Evolutionary conservation across 2,888 invertebrate genomes (phyloP).

Genomic region (Strigamia transsilvanica): DNA sequence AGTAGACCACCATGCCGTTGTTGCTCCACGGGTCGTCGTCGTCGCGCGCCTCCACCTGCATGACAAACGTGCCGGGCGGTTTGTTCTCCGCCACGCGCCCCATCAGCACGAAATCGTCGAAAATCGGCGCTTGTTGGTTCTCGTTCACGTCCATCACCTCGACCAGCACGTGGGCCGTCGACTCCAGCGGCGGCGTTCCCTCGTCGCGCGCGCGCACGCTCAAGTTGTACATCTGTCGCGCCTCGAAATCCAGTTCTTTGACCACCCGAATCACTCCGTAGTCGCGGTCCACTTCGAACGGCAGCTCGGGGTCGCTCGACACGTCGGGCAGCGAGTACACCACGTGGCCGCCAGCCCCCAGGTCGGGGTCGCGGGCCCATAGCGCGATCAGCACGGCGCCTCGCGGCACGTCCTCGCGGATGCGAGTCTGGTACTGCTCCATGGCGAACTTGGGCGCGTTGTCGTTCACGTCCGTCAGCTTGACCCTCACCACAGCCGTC

Average conservation of each 20-base stretch:
- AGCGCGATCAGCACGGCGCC: constrained; percentile 88
- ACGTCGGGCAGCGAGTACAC: constrained; percentile 79
- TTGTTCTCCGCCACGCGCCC: constrained; percentile 83
- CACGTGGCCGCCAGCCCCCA: constrained; percentile 81
- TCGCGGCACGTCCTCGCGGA: constrained; percentile 88
- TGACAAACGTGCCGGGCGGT: constrained; percentile 78
- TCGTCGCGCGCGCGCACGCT: constrained; percentile 85
- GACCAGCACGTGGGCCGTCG: constrained; percentile 79
- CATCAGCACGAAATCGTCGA: constrained; percentile 79
- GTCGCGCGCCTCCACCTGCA: constrained; percentile 80
- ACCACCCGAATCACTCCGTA: constrained; percentile 87
- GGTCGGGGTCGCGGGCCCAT: constrained; percentile 84
- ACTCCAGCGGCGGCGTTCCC: constrained; percentile 81
- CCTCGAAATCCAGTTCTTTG: constrained; percentile 84
- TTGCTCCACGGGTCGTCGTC: constrained; percentile 77
- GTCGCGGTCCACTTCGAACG: constrained; percentile 82
- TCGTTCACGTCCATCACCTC: constrained; percentile 93
- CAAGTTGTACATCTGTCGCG: constrained; percentile 86
- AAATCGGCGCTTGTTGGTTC: constrained; percentile 83
- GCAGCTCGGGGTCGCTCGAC: constrained; percentile 69
- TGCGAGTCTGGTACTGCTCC: constrained; percentile 71
- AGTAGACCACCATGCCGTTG: constrained; percentile 84
- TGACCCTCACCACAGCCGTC: constrained; percentile 82
- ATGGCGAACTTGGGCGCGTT: constrained; percentile 84
- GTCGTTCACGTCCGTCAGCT: constrained; percentile 90